These are phyloP conservation scores for Idaea biselata DNA, from an alignment of 2,888 invertebrate species.

Conservation along the genomic window DNA sequence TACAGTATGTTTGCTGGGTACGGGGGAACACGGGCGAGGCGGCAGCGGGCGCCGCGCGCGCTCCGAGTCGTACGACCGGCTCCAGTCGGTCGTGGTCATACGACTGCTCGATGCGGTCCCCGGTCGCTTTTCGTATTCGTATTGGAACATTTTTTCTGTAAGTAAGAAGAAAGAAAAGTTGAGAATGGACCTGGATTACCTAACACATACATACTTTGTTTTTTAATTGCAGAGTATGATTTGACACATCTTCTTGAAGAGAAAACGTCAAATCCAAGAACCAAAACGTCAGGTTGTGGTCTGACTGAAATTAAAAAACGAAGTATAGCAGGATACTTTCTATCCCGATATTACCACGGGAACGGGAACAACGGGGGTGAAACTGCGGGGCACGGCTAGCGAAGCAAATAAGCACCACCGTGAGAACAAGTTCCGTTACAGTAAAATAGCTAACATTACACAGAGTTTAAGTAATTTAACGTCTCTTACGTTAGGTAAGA, in stretches of 20 bases:
- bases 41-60: constrained; percentile 55
- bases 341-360: no score
- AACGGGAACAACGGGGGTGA: neutral
- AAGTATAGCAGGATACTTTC: no score
- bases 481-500: neutral
- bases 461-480: neutral
- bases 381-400: no score
- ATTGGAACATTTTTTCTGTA: constrained; percentile 57
- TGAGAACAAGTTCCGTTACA: neutral
- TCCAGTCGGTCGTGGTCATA: constrained; percentile 47
- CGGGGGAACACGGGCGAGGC: constrained; percentile 52
- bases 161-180: no score
- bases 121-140: constrained; percentile 65
- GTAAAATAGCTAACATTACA: neutral
- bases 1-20: constrained; percentile 59
- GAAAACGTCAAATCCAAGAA: no score
- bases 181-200: no score
- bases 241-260: no score
- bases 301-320: no score
- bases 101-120: constrained; percentile 45
- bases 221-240: no score
- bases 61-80: constrained; percentile 34
- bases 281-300: no score
- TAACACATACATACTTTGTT: no score
- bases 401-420: neutral